Conservation (phyloP, 1,140 invertebrate species). For the Brachionus angularis region DNA sequence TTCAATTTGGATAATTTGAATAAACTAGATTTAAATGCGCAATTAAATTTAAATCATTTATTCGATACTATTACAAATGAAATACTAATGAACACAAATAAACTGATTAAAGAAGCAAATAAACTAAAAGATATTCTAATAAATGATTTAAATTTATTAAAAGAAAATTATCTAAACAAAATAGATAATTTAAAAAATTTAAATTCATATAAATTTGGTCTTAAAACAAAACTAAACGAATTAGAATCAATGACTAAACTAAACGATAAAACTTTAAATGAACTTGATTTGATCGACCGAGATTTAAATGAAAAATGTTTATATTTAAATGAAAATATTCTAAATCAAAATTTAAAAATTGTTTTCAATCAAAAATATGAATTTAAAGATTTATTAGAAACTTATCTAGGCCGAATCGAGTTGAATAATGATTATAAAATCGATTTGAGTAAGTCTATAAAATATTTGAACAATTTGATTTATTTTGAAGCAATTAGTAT, state of each 20-base stretch:
- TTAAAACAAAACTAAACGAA: too few relatives aligned
- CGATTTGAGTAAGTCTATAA: neutral
- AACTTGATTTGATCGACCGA: neutral
- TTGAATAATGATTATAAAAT: neutral
- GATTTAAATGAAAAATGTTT: neutral
- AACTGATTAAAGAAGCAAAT: too few relatives aligned
- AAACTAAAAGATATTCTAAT: too few relatives aligned
- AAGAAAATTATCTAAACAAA: too few relatives aligned
- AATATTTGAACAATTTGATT: conserved; percentile 12
- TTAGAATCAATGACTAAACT: too few relatives aligned
- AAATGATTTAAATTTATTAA: too few relatives aligned
- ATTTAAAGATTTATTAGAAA: neutral
- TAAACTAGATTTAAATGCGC: neutral
- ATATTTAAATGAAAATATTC: neutral
- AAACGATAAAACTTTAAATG: neutral
- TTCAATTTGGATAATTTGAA: neutral
- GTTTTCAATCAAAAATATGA: conserved; percentile 37
- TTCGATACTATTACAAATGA: neutral
- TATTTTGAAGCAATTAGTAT: neutral
- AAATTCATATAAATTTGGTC: too few relatives aligned
- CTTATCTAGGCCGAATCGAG: neutral
- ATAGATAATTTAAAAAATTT: too few relatives aligned
- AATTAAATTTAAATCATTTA: neutral
- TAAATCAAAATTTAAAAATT: conserved; percentile 14
- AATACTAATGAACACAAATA: neutral